Evolutionary conservation across 2,113 vertebrate genomes (phyloP).

Genomic region (Campylomormyrus numenius): DNA sequence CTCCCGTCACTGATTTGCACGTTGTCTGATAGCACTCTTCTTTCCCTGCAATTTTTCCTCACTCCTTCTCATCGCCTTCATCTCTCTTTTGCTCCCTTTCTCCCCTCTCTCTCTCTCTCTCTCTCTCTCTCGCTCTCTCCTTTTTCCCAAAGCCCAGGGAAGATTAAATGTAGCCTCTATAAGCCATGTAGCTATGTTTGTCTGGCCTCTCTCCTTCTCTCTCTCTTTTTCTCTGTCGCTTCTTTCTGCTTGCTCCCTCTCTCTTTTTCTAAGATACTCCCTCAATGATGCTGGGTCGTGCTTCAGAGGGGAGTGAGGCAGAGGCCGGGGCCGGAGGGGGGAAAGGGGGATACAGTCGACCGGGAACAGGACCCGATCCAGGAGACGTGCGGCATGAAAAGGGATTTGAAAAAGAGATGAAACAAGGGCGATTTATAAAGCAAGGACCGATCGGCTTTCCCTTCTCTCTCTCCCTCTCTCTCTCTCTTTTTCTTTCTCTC

Average conservation of each 20-base stretch:
- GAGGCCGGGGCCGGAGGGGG: slow-evolving; percentile 9
- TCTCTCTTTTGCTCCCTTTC: slow-evolving; percentile 1
- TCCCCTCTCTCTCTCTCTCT: slow-evolving; percentile 42
- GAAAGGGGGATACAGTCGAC: slow-evolving; percentile 25
- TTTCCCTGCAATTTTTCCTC: slow-evolving; percentile 48
- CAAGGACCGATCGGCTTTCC: slow-evolving; percentile 39
- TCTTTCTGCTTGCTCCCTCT: slow-evolving; percentile 30
- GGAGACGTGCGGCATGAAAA: slow-evolving; percentile 45
- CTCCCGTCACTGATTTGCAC: slow-evolving; percentile 75
- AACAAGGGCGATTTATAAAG: slow-evolving; percentile 39
- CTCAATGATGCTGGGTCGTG: slow-evolving; percentile 55
- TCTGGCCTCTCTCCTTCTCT: slow-evolving; percentile 48
- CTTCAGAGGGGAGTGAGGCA: slow-evolving; percentile 30
- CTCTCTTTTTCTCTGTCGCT: slow-evolving; percentile 32
- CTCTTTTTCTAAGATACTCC: slow-evolving; percentile 38
- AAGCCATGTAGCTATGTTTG: slow-evolving; percentile 84
- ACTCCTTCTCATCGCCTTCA: background rate
- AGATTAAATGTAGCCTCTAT: slow-evolving; percentile 95
- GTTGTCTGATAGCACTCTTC: slow-evolving; percentile 80
- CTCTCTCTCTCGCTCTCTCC: slow-evolving; percentile 57
- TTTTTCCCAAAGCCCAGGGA: slow-evolving; percentile 75
- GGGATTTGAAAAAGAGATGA: slow-evolving; percentile 25
- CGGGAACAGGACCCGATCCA: slow-evolving; percentile 43
- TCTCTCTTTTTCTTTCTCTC: slow-evolving; percentile 26
- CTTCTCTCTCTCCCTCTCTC: slow-evolving; percentile 40